Conservation (phyloP, 2,888 invertebrate species). For the Seira ritae region DNA sequence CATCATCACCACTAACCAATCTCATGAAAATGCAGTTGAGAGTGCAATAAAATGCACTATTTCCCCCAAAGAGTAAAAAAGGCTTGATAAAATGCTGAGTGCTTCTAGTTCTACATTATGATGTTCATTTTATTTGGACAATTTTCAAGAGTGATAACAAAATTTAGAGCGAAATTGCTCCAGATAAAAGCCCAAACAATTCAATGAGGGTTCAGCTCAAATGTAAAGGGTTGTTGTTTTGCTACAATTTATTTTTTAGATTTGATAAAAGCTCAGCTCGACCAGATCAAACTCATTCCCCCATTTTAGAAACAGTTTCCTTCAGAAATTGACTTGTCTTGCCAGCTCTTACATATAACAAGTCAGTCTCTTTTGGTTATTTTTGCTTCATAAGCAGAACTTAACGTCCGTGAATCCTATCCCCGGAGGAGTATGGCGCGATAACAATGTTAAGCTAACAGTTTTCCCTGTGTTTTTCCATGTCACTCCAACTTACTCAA, state of each 20-base stretch:
- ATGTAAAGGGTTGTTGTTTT: slow-evolving; percentile 27
- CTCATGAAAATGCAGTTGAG: not conserved
- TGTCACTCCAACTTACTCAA: not conserved
- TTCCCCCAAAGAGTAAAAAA: no score
- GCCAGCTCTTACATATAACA: no score
- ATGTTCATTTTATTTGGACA: no score
- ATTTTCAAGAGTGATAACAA: slow-evolving; percentile 40
- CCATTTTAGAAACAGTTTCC: no score
- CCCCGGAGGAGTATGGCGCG: slow-evolving; percentile 33
- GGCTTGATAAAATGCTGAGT: no score
- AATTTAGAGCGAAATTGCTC: slow-evolving; percentile 50
- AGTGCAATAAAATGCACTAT: slow-evolving; percentile 20
- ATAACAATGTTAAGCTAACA: slow-evolving; percentile 47
- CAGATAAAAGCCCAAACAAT: slow-evolving; percentile 3
- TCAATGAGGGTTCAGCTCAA: not conserved
- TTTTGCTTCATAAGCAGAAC: slow-evolving; percentile 28
- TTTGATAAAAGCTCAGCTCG: no score
- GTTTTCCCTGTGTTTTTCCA: not conserved
- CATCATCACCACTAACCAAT: no score
- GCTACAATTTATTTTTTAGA: no score
- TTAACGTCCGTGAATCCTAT: slow-evolving; percentile 43
- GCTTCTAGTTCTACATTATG: no score
- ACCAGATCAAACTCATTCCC: no score
- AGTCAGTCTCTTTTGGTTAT: no score
- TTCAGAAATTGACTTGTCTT: no score